Conservation (phyloP, 2,113 vertebrate genomes). For the Muntiacus muntjak region DNA sequence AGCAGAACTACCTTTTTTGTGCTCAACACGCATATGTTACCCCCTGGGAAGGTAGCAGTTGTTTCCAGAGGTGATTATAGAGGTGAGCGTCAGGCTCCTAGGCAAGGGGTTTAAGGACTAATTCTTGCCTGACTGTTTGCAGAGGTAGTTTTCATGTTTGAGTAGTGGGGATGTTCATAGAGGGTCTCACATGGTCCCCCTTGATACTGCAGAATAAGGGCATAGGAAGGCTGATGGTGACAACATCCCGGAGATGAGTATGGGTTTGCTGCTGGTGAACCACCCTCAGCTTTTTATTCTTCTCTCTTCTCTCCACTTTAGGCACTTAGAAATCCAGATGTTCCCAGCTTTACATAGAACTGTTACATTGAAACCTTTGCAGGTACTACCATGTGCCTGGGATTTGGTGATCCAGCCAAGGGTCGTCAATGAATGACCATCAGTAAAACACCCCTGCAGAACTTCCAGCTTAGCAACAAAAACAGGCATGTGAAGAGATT, state of each 20-base stretch:
- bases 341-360: background rate
- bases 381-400: background rate
- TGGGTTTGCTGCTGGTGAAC: background rate
- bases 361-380: background rate
- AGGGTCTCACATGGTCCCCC: background rate
- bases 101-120: background rate
- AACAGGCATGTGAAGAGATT: background rate
- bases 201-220: background rate
- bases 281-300: background rate
- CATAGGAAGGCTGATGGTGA: background rate
- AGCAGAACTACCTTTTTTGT: background rate
- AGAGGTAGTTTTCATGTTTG: background rate
- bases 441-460: background rate
- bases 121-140: background rate
- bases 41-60: background rate
- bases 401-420: background rate
- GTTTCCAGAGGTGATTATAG: conserved; percentile 34
- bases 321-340: background rate
- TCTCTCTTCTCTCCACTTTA: background rate
- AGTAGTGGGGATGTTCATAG: background rate
- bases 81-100: background rate
- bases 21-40: background rate
- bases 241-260: background rate
- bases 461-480: background rate
- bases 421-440: background rate